These are phyloP conservation scores for Mycetomoellerius zeteki DNA, from an alignment of 1,140 invertebrate species.

Conservation along the genomic window DNA sequence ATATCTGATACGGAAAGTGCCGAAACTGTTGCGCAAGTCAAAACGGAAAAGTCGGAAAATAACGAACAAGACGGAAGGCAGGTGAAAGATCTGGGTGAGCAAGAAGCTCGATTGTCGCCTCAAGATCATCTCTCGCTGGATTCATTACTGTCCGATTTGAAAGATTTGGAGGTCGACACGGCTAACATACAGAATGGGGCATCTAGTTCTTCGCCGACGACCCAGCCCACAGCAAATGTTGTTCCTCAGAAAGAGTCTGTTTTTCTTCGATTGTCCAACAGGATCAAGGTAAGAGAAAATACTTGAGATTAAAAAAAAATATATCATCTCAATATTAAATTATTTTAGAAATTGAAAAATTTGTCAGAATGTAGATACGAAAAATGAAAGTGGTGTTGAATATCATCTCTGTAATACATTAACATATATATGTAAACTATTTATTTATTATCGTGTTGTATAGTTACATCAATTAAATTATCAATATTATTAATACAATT, in stretches of 20 bases:
- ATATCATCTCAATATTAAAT: slow-evolving; percentile 1
- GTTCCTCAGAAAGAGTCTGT: slow-evolving; percentile 95
- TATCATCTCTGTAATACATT: background rate
- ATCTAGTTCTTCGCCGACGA: slow-evolving; percentile 71
- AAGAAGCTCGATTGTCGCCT: slow-evolving; percentile 76
- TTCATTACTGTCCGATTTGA: slow-evolving; percentile 86
- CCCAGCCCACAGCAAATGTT: slow-evolving; percentile 77
- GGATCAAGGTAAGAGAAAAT: slow-evolving; percentile 92
- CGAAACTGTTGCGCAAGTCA: slow-evolving; percentile 28
- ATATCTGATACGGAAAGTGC: slow-evolving; percentile 29
- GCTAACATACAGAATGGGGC: slow-evolving; percentile 74
- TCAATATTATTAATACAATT: slow-evolving; percentile 16
- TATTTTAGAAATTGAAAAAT: background rate
- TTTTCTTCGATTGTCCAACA: slow-evolving; percentile 97
- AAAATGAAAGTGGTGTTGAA: background rate
- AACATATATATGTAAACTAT: background rate
- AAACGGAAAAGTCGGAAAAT: slow-evolving; percentile 57
- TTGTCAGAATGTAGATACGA: background rate
- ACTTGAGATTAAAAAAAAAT: background rate
- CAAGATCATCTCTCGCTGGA: slow-evolving; percentile 85
- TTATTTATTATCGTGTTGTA: background rate
- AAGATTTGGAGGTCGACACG: slow-evolving; percentile 84
- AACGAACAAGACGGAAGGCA: slow-evolving; percentile 60
- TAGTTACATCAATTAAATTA: background rate
- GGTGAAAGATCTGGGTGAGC: slow-evolving; percentile 65